Evolutionary conservation across 92 coral and sea anemone species (phyloP), one percentile per base, ranked within the genome.

Genomic region (Scolanthus callimorphus): DNA sequence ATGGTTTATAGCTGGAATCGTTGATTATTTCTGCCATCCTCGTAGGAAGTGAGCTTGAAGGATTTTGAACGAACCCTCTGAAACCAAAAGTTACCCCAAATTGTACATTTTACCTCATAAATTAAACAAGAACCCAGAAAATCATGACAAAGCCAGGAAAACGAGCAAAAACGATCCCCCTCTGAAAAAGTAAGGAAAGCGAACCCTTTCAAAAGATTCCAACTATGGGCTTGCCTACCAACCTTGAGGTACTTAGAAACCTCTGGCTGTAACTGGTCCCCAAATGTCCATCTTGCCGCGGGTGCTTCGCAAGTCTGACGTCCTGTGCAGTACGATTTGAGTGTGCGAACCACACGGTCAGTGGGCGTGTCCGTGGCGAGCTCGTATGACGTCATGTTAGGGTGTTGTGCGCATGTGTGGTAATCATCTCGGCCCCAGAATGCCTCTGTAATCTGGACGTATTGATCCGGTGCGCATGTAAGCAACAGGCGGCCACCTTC

Each of bases 361-460:
- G 81, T 65, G 52, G 71, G 85, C 74, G 57, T 38, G 30, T 83
- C 76, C 27, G 85, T 69, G 23, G 62, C 81, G 39, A 76, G 78
- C 31, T 71, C 80, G 22, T 49, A 44, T 37, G 74, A 51, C 15
- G 88, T 74, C 30, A 43, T 62, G 55, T 73, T 82, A 25, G 81
- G 53, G 25, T 70, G 56, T 21, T 85, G 72, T 12, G 82, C 73
- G 63, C 97, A 91, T 52, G 85, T 79, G 83, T 79, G 61, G 38
- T 77, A 71, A 67, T 82, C 70, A 39, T 89, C 90, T 38, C 85
- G 65, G 22, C 96, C 96, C 96, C 97, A 91, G 68, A 80, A 67
- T 51, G 88, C 97, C 45, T 85, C 85, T 24, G 79, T 73, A 24
- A 91, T 90, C 71, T 88, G 87, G 28, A 91, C 71, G 28, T 59